Conservation (phyloP, 1,140 invertebrate species). For the Paraescarpia echinospica region DNA sequence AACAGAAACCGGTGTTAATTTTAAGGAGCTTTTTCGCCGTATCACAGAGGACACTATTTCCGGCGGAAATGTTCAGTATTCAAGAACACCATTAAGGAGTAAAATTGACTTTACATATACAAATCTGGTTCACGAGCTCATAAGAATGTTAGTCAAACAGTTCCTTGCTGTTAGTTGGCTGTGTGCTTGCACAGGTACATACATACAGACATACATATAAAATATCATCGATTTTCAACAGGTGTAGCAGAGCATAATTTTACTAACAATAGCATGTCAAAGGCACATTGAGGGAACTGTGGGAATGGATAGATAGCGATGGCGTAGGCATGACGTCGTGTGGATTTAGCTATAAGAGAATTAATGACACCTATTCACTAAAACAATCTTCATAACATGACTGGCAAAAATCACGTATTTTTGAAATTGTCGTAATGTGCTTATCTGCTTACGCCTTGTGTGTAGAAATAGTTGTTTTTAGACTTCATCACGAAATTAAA, state of each 20-base stretch:
- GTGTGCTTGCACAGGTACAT: not conserved
- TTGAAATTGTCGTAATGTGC: not conserved
- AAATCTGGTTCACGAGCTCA: not conserved
- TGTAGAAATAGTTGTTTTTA: too few species aligned
- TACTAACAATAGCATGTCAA: not conserved
- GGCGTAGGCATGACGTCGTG: not conserved
- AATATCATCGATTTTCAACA: not conserved
- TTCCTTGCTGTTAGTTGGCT: not conserved
- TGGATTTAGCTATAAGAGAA: not conserved
- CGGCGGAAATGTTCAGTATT: too few species aligned
- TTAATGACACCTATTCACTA: not conserved
- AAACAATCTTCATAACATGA: not conserved
- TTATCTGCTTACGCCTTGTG: not conserved
- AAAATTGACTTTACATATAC: too few species aligned
- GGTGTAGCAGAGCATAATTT: too few species aligned
- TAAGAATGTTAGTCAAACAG: not conserved
- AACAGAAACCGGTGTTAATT: too few species aligned
- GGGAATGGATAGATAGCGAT: not conserved
- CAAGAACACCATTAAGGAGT: too few species aligned
- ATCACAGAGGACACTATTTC: too few species aligned
- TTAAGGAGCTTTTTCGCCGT: too few species aligned
- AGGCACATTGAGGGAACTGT: too few species aligned
- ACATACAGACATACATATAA: not conserved
- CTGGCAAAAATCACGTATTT: not conserved
- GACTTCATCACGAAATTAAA: too few species aligned